Percentiles rank a stretch among this genome's conserved stretches.
Evolutionary conservation across 2,113 vertebrate species (phyloP).

Genomic region (Phylloscopus trochilus): DNA sequence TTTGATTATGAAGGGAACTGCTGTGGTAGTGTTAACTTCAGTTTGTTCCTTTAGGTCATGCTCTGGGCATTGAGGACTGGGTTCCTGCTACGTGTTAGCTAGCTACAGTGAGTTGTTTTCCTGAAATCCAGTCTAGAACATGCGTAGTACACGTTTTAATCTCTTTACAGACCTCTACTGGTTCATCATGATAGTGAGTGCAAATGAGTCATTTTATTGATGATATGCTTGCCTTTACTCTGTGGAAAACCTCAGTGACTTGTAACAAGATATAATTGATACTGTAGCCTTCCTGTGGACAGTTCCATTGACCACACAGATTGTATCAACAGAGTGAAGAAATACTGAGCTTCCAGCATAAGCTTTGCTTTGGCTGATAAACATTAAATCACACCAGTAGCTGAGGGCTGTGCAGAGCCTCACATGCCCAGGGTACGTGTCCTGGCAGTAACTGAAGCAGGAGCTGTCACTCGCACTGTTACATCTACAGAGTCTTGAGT

Average conservation of each 20-base stretch:
- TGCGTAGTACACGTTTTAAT: neutral
- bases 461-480: slow-evolving; percentile 14
- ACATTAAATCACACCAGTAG: neutral
- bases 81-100: neutral
- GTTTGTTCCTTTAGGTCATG: neutral
- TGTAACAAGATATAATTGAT: neutral
- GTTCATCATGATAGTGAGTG: neutral
- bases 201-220: neutral
- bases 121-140: neutral
- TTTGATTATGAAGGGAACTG: neutral
- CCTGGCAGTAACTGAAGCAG: neutral
- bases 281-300: neutral
- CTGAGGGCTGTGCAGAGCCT: neutral
- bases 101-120: neutral
- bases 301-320: neutral
- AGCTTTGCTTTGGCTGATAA: neutral
- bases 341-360: neutral
- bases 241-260: neutral
- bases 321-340: neutral
- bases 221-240: neutral
- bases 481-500: neutral
- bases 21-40: neutral
- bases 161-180: slow-evolving; percentile 10
- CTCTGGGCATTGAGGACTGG: neutral
- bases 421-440: fast-evolving